Evolutionary conservation across 2,888 invertebrate species (phyloP), one percentile per base, ranked within the genome.

Genomic region (Drosophila silvestris): DNA sequence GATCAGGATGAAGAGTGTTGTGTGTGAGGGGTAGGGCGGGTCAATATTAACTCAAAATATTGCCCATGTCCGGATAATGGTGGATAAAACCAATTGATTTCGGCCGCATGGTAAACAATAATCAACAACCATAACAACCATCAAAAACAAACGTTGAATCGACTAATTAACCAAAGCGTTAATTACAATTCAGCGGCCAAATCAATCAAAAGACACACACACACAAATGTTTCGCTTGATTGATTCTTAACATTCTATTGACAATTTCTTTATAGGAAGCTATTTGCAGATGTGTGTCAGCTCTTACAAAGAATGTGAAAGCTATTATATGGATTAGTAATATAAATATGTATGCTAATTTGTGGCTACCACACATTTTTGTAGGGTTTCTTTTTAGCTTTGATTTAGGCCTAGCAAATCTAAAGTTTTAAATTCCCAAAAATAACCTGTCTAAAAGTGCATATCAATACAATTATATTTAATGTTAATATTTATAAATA

Each of bases 81-180:
- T 77, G 66, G 62, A 73, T 52, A 59, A 35, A 61, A 39, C 44
- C 54, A 72, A 72, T 60, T 72, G 61, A 68, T 74, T 77, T 50
- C 44, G 54, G 50, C 41, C 37, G 39, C 14, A 14, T 26, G 28
- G 64, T 47, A 52, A 79, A 74, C 56, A 71, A 35, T 33, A 33
- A 57, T 30, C 22, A 67, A 37, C 32, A 66, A 16, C 22, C 39
- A 52, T 14, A 74, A 53, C n/a, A 64, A 39, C 30, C 59, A 65
- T 47, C 19, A 39, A 35, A 39, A 47, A 39, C 53, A 58, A 72
- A 72, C 41, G 12, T 56, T 61, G n/a, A 59, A 39, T 7, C 41
- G 41, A 28, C 54, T 77, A 69, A 79, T 77, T 75, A 64, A 64
- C 44, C 51, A 57, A 64, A 44, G 61, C 58, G 70, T 53, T 77